phyloP scores from a whole-genome alignment of 2,888 invertebrate species.

The Andrena praecox region DNA sequence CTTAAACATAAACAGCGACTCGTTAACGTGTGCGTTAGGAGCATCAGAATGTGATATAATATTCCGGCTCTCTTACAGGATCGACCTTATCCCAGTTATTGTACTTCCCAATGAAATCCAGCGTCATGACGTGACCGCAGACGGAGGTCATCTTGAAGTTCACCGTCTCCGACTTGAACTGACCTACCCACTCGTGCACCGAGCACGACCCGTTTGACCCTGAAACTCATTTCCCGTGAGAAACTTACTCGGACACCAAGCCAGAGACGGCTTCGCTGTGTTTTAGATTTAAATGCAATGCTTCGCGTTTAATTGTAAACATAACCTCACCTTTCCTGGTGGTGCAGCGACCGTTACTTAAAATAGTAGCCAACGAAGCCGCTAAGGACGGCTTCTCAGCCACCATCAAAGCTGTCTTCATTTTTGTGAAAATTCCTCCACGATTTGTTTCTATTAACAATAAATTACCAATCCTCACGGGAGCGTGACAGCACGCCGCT shows the following conservation, averaged over 20 bases:
- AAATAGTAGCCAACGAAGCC: constrained; percentile 95
- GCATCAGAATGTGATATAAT: neutral
- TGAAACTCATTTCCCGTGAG: constrained; percentile 76
- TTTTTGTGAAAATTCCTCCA: constrained; percentile 80
- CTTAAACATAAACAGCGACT: constrained; percentile 78
- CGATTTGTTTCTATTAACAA: neutral
- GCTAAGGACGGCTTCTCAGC: constrained; percentile 99
- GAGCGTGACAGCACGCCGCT: neutral
- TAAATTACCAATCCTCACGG: constrained; percentile 18
- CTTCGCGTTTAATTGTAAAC: too few species aligned
- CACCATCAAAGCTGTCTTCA: constrained; percentile 97
- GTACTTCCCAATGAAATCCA: constrained; percentile 96
- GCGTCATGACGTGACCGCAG: constrained; percentile 98
- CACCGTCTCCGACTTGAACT: constrained; percentile 90
- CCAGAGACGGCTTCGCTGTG: too few species aligned
- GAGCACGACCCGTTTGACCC: constrained; percentile 96
- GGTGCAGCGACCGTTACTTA: constrained; percentile 93
- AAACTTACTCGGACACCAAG: neutral
- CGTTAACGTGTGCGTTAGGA: neutral
- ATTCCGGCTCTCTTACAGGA: constrained; percentile 88
- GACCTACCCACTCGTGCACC: constrained; percentile 97
- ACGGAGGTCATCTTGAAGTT: constrained; percentile 98
- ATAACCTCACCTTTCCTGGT: constrained; percentile 90
- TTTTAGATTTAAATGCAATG: too few species aligned
- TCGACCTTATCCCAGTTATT: constrained; percentile 99